phyloP scores from a whole-genome alignment of 2,113 vertebrate genomes.

The Axis porcinus region DNA sequence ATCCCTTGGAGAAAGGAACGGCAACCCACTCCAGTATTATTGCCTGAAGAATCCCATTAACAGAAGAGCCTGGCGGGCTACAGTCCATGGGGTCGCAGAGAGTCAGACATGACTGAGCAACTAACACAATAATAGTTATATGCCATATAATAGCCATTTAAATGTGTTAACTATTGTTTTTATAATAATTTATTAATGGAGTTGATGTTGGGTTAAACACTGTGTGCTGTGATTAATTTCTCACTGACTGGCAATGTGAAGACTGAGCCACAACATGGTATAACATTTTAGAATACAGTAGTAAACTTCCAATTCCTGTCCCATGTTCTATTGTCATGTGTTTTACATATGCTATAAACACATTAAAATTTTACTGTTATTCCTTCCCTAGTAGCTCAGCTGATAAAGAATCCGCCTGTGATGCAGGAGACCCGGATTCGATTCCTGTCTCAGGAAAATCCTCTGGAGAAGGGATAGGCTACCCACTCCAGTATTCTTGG shows the following conservation, averaged over 20 bases:
- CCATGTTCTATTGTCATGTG: background rate
- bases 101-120: background rate
- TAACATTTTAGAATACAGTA: background rate
- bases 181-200: background rate
- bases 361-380: background rate
- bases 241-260: background rate
- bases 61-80: background rate
- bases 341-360: background rate
- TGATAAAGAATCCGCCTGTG: background rate
- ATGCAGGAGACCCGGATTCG: background rate
- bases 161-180: background rate
- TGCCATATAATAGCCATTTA: background rate
- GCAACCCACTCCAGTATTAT: background rate
- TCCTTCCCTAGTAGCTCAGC: background rate
- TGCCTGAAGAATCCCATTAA: background rate
- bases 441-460: background rate
- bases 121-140: background rate
- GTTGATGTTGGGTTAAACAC: background rate
- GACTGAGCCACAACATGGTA: background rate
- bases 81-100: background rate
- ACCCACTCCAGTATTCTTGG: background rate
- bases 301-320: background rate
- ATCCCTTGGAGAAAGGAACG: background rate
- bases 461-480: background rate
- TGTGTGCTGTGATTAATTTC: background rate